Evolutionary conservation across 2,888 invertebrate genomes (phyloP).

Genomic region (Linhomoeus sp.): DNA sequence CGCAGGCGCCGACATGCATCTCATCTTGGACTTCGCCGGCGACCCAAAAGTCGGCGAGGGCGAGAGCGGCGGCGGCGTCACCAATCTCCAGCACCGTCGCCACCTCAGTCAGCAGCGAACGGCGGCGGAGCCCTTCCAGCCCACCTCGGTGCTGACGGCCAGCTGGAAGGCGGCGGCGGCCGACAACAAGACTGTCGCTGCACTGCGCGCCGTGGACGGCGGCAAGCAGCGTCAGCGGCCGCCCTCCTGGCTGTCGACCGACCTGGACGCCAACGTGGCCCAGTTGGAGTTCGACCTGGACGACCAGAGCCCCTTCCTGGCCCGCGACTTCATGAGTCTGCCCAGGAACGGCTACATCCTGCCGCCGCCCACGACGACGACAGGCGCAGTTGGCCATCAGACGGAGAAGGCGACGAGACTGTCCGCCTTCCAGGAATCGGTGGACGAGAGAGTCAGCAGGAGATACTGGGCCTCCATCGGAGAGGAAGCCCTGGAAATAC

Average conservation of each 20-base stretch:
- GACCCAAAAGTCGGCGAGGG: neutral
- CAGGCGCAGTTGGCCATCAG: neutral
- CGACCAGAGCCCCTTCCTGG: neutral
- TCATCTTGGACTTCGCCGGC: slow-evolving; percentile 6
- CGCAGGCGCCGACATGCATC: slow-evolving; percentile 5
- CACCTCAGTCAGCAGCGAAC: no score
- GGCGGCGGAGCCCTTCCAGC: neutral
- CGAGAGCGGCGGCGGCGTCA: neutral
- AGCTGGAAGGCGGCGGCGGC: no score
- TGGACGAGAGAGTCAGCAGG: neutral
- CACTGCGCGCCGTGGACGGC: no score
- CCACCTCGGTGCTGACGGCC: slow-evolving; percentile 1
- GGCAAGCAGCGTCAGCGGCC: neutral
- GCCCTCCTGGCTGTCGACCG: slow-evolving; percentile 5
- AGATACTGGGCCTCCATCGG: neutral
- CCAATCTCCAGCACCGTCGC: no score
- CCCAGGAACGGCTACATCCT: neutral
- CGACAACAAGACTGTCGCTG: no score
- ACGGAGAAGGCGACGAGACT: no score
- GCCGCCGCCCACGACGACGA: no score
- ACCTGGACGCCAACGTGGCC: slow-evolving; percentile 25
- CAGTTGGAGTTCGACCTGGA: slow-evolving; percentile 20
- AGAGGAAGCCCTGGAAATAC: neutral
- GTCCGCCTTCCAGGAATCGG: no score
- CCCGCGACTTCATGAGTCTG: neutral